A percentile compares a stretch with the other conserved stretches of the same genome.
Evolutionary conservation across 2,888 invertebrate genomes (phyloP).

Genomic region (Drosophila ochracea): DNA sequence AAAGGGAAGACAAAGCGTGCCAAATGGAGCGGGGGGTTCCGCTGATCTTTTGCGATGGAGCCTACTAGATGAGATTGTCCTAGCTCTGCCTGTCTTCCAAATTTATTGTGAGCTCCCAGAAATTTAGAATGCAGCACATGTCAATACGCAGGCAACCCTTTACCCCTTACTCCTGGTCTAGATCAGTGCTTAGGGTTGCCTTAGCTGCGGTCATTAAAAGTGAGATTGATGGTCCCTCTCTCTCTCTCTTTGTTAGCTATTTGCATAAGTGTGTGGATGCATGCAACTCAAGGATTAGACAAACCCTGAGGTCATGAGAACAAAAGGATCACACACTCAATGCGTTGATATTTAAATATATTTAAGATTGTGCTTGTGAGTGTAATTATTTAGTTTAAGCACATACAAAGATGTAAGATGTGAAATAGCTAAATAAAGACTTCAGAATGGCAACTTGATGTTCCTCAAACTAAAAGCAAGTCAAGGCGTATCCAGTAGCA

Average conservation of each 20-base stretch:
- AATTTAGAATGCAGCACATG: constrained; percentile 72
- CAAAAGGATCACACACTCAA: constrained; percentile 42
- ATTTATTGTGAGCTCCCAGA: constrained; percentile 29
- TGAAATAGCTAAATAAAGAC: constrained; percentile 7
- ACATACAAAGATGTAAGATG: neutral
- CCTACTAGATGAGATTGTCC: constrained; percentile 19
- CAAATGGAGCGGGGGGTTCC: constrained; percentile 1
- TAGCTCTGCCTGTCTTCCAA: constrained; percentile 11
- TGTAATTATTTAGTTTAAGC: constrained; percentile 28
- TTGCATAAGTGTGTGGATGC: constrained; percentile 58
- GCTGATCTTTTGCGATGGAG: constrained; percentile 45
- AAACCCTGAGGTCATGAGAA: constrained; percentile 58
- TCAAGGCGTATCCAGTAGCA: constrained; percentile 72
- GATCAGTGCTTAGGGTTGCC: constrained; percentile 21
- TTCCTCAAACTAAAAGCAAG: too few relatives aligned
- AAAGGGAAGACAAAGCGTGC: constrained; percentile 19
- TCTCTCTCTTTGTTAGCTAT: constrained; percentile 29
- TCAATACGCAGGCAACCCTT: constrained; percentile 42
- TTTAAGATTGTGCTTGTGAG: constrained; percentile 9
- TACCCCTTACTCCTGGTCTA: constrained; percentile 6
- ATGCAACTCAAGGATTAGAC: constrained; percentile 47
- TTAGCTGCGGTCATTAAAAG: constrained; percentile 55
- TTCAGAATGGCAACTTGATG: neutral
- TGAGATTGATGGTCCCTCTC: constrained; percentile 66
- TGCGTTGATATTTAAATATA: constrained; percentile 20